These are phyloP conservation scores for Stratiomys singularior DNA, from an alignment of 2,888 invertebrate genomes.

Conservation along the genomic window DNA sequence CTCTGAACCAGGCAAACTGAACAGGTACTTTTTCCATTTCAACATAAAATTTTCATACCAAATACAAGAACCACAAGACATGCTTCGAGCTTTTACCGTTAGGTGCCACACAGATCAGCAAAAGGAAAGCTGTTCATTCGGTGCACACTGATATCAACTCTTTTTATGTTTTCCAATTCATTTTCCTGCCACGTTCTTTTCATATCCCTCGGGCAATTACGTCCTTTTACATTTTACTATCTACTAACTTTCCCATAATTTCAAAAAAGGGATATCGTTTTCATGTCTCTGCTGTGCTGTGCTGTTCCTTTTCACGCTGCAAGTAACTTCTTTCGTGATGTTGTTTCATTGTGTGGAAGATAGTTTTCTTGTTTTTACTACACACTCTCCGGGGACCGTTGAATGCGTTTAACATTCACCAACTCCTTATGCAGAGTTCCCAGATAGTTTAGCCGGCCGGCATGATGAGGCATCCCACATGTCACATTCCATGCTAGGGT, in stretches of 20 bases:
- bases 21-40: background rate
- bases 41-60: background rate
- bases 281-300: background rate
- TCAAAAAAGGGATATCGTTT: background rate
- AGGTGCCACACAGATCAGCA: background rate
- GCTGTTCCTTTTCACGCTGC: background rate
- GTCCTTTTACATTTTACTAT: conserved; percentile 35
- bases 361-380: background rate
- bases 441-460: conserved; percentile 26
- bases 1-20: too few species aligned
- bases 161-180: background rate
- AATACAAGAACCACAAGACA: conserved; percentile 15
- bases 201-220: conserved; percentile 30
- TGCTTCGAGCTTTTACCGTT: background rate
- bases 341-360: background rate
- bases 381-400: background rate
- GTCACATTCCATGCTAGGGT: background rate
- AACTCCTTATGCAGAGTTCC: conserved; percentile 26
- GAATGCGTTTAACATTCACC: conserved; percentile 5
- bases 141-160: background rate
- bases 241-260: conserved; percentile 25
- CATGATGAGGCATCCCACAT: background rate
- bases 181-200: background rate
- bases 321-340: conserved; percentile 2
- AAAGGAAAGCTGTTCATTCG: background rate